A percentile compares a stretch with the other conserved stretches of the same genome.
Conservation (phyloP, 2,113 vertebrate species). For the Micronycteris hirsuta region DNA sequence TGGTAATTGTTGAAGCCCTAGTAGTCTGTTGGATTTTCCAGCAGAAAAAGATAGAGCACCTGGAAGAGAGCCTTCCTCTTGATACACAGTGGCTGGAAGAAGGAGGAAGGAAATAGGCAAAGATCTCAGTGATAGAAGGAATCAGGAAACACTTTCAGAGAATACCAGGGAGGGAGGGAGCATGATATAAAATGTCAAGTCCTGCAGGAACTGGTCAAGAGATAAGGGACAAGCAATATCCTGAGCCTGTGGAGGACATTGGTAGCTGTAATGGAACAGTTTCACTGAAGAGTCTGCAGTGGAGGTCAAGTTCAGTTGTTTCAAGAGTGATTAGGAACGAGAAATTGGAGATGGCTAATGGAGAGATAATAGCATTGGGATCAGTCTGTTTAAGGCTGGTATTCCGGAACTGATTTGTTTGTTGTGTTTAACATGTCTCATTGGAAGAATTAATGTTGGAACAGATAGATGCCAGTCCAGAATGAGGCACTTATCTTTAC, state of each 20-base stretch:
- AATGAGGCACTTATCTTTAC: not conserved
- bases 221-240: not conserved
- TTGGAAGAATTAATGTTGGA: not conserved
- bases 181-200: not conserved
- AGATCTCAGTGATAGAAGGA: not conserved
- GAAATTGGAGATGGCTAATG: not conserved
- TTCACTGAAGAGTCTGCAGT: not conserved
- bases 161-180: not conserved
- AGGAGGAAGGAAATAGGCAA: not conserved
- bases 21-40: not conserved
- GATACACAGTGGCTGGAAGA: not conserved
- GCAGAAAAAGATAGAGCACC: not conserved
- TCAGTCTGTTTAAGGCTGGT: not conserved
- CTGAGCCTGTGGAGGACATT: not conserved
- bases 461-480: not conserved
- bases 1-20: not conserved
- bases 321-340: not conserved
- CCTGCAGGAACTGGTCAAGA: not conserved
- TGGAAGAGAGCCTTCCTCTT: not conserved
- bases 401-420: not conserved
- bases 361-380: not conserved
- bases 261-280: not conserved
- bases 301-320: not conserved
- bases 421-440: not conserved
- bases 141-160: not conserved